Evolutionary conservation across 1,140 invertebrate species (phyloP).

Genomic region (Nymphalis io): DNA sequence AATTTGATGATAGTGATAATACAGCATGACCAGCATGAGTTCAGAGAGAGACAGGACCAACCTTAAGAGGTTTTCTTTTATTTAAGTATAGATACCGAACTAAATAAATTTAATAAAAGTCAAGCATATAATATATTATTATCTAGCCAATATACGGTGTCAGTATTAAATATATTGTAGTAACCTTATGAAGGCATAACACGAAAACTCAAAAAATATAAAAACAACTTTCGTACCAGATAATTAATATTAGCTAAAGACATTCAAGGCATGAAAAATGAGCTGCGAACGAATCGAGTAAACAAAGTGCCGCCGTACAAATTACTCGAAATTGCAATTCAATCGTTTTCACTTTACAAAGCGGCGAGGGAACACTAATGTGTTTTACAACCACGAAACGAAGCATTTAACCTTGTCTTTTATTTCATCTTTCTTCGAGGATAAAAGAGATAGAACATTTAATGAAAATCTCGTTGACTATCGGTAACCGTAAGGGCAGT

Average conservation of each 20-base stretch:
- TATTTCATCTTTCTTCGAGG: not conserved
- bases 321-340: slow-evolving; percentile 28
- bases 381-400: slow-evolving; percentile 14
- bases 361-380: slow-evolving; percentile 20
- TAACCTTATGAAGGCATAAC: too few species aligned
- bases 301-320: slow-evolving; percentile 12
- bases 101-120: too few species aligned
- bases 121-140: too few species aligned
- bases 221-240: too few species aligned
- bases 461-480: slow-evolving; percentile 28
- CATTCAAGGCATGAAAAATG: slow-evolving; percentile 4
- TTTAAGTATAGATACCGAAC: too few species aligned
- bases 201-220: too few species aligned
- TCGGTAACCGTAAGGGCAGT: slow-evolving; percentile 18
- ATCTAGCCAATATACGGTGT: too few species aligned
- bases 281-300: slow-evolving; percentile 6
- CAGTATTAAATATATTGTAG: too few species aligned
- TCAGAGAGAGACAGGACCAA: too few species aligned
- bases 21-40: too few species aligned
- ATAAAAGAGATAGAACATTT: slow-evolving; percentile 10
- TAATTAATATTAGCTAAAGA: not conserved
- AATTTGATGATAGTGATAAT: too few species aligned
- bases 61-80: too few species aligned
- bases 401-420: slow-evolving; percentile 9
- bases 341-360: slow-evolving; percentile 30